phyloP scores from a whole-genome alignment of 2,888 invertebrate genomes.

The Drosophila fulvimacula region DNA sequence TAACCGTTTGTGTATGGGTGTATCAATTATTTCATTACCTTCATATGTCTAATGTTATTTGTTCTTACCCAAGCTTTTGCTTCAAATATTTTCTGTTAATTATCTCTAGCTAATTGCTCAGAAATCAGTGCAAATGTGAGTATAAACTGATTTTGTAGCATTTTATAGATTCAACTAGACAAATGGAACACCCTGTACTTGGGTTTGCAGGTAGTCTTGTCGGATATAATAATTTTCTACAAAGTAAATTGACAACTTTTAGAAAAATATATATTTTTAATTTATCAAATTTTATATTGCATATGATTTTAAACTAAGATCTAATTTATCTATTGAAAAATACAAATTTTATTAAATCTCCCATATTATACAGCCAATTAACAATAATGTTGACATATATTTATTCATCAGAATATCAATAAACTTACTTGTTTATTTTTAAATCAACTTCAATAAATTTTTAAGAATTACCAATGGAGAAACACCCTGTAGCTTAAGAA shows the following conservation, averaged over 20 bases:
- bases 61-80: conserved; percentile 71
- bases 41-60: conserved; percentile 26
- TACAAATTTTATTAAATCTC: too few species aligned
- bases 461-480: neutral
- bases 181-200: neutral
- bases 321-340: too few species aligned
- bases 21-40: conserved; percentile 47
- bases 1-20: conserved; percentile 18
- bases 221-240: neutral
- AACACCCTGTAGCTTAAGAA: conserved; percentile 66
- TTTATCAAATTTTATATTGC: too few species aligned
- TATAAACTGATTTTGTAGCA: conserved; percentile 42
- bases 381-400: too few species aligned
- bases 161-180: neutral
- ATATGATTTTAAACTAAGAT: too few species aligned
- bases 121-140: conserved; percentile 35
- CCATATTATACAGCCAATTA: too few species aligned
- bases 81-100: conserved; percentile 69
- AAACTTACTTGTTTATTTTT: too few species aligned
- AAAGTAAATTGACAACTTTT: too few species aligned
- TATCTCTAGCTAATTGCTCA: conserved; percentile 60
- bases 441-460: neutral
- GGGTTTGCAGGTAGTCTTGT: neutral
- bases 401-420: too few species aligned
- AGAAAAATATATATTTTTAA: too few species aligned